Percentiles rank a stretch among this genome's conserved stretches.
Evolutionary conservation across 2,797 vertebrate genomes (phyloP).

Genomic region (Heteromormyrus szaboi): DNA sequence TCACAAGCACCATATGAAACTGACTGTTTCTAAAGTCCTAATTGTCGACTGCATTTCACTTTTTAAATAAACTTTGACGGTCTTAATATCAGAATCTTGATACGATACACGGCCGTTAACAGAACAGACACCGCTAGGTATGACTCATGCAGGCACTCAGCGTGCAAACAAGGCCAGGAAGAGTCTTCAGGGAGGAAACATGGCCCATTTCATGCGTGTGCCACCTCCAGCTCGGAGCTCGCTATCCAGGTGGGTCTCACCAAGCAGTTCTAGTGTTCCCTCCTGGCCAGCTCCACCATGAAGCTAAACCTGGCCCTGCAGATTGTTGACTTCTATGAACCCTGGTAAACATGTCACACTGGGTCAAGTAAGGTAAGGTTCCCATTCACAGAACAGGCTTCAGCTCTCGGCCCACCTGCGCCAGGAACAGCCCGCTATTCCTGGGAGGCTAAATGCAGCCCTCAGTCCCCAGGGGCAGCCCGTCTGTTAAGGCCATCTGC

Average conservation of each 20-base stretch:
- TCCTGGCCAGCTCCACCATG: background rate
- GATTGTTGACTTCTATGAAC: background rate
- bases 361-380: background rate
- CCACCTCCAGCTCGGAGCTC: background rate
- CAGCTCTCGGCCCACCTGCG: background rate
- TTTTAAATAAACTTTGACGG: background rate
- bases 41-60: background rate
- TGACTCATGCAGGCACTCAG: background rate
- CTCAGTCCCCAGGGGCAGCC: background rate
- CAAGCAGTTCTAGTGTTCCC: background rate
- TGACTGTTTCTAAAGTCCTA: background rate
- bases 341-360: background rate
- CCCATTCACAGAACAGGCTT: background rate
- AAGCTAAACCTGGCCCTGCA: background rate
- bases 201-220: background rate
- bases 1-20: background rate
- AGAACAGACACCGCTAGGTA: background rate
- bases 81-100: background rate
- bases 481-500: background rate
- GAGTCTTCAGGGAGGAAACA: background rate
- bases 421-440: background rate
- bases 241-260: background rate
- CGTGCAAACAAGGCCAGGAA: background rate
- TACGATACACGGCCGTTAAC: background rate
- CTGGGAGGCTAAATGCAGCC: background rate